Evolutionary conservation across 2,113 vertebrate species (phyloP).

Genomic region (Phocoena phocoena): DNA sequence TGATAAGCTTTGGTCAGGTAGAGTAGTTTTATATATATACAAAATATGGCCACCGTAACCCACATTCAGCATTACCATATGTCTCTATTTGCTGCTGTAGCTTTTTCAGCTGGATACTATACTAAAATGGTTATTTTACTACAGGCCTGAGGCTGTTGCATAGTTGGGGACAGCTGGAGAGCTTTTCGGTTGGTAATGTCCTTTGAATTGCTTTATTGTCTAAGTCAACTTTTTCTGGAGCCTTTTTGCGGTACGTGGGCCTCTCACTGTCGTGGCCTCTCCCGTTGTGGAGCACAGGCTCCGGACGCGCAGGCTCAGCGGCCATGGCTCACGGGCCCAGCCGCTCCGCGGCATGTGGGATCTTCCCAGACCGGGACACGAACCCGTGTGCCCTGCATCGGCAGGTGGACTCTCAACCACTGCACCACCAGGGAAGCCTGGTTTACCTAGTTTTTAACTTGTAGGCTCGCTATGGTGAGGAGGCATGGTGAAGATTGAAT

Average conservation of each 20-base stretch:
- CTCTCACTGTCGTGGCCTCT: no score
- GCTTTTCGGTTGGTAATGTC: constrained; percentile 79
- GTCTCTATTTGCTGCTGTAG: constrained; percentile 1
- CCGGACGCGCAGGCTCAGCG: no score
- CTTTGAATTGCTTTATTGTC: constrained; percentile 47
- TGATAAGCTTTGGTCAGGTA: constrained; percentile 26
- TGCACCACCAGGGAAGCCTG: no score
- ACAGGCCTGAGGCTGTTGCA: constrained; percentile 78
- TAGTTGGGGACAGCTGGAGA: constrained; percentile 80
- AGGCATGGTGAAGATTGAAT: background rate
- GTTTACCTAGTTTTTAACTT: background rate
- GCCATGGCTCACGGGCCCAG: no score
- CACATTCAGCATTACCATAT: background rate
- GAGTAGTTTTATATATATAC: constrained; percentile 12
- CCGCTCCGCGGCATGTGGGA: no score
- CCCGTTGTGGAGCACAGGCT: no score
- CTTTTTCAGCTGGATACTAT: background rate
- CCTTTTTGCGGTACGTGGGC: background rate
- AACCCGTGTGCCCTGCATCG: no score
- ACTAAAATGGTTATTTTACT: constrained; percentile 79
- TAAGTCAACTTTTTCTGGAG: constrained; percentile 64
- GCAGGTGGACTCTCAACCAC: no score
- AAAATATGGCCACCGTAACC: background rate
- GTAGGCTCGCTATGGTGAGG: background rate
- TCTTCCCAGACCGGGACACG: no score